Evolutionary conservation across 2,797 vertebrate species (phyloP), one percentile per base, ranked within the genome.

Genomic region (Onychomys arenicola): DNA sequence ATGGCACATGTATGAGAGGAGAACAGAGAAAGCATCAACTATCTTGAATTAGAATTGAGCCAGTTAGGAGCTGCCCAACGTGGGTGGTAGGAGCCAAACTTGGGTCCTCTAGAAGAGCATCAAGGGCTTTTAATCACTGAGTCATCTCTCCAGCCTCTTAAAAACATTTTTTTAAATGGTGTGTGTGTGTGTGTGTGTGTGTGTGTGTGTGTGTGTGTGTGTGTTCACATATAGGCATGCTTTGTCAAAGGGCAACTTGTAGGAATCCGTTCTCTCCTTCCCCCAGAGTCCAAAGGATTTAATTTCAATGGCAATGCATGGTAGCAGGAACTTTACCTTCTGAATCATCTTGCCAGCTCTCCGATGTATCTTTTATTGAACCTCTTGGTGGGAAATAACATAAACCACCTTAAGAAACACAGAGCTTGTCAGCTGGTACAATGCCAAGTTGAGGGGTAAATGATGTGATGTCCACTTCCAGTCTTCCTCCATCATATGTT

Each of bases 341-440:
- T 88, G 67, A 88, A 21, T 25, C 34, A 27, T 37, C 23, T 57
- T 57, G 67, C 23, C 40, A 73, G 67, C 67, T n/a, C 25, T 71
- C 83, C 34, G 43, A 34, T 46, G 61, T 85, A 43, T 71, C 29
- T 55, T 55, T 87, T 78, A 55, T 49, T 84, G 14, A 96, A 46
- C 5, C 2, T 88, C 93, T 94, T 94, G 65, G 88, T 89, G 71
- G 10, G 78, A 92, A 92, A 37, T 78, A 89, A 76, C 63, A 89
- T 52, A 80, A 91, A 85, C 19, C 23, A 86, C 61, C 63, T 95
- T 34, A 82, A 92, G 82, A 95, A 91, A 92, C 57, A 88, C 49
- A 77, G n/a, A 73, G 85, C 52, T 61, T 61, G 76, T 32, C 92
- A 90, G 17, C n/a, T 82, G 12, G 49, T 67, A 46, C 75, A 76